phyloP scores from a whole-genome alignment of 2,113 vertebrate genomes.

The Micromys minutus region DNA sequence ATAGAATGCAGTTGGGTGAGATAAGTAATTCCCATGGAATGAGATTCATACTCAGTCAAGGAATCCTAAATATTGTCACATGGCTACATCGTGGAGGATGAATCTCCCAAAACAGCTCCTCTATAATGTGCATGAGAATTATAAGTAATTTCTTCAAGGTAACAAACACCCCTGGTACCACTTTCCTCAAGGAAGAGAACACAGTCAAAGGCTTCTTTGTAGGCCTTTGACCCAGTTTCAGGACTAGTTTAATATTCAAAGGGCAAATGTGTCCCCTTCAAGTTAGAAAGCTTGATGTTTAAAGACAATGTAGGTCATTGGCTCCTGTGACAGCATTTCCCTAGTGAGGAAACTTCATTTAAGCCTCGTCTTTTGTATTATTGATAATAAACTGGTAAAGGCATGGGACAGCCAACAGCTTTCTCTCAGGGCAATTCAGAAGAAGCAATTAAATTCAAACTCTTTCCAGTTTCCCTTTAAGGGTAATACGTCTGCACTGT shows the following conservation, averaged over 20 bases:
- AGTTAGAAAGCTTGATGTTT: slow-evolving; percentile 68
- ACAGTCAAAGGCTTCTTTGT: slow-evolving; percentile 11
- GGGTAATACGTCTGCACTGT: neutral
- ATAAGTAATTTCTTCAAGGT: slow-evolving; percentile 48
- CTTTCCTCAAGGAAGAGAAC: neutral
- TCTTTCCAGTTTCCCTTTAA: slow-evolving; percentile 11
- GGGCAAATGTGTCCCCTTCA: slow-evolving; percentile 63
- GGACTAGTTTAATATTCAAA: slow-evolving; percentile 75
- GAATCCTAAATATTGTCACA: neutral
- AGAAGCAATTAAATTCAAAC: slow-evolving; percentile 54
- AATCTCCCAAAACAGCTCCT: neutral
- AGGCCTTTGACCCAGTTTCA: slow-evolving; percentile 72
- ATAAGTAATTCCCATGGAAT: neutral
- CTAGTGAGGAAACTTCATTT: slow-evolving; percentile 61
- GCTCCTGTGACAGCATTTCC: slow-evolving; percentile 66
- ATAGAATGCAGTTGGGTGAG: neutral
- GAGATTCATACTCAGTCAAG: neutral
- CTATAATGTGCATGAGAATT: slow-evolving; percentile 13
- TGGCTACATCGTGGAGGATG: neutral
- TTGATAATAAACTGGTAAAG: slow-evolving; percentile 68
- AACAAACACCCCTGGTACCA: slow-evolving; percentile 37
- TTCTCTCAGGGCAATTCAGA: neutral
- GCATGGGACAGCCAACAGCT: neutral
- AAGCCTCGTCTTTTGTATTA: slow-evolving; percentile 70
- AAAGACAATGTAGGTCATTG: slow-evolving; percentile 76